Base-by-base conservation (phyloP, 2,113 vertebrate genomes). In the Albula glossodonta region DNA sequence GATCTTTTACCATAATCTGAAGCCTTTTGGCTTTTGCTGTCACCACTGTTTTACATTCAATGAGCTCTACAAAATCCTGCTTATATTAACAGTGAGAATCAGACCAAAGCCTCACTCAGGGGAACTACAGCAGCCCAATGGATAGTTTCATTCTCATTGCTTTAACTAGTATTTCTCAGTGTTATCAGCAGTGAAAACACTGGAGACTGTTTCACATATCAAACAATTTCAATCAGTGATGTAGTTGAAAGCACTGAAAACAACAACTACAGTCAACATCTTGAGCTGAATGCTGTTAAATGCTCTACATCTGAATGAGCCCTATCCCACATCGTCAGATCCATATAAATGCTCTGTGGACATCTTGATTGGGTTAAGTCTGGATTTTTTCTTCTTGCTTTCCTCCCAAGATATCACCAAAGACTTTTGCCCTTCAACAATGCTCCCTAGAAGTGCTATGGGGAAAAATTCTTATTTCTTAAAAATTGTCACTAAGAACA, bases 91-190 rank as follows among this genome's bases (percentile, higher is more conserved):
- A 78, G 74, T 31, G n/a, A 2, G 74, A 4, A 41, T n/a, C 11
- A 11, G 10, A 78, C 41, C 25, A 13, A 48, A 78, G 41, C 41
- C 41, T 41, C 17, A 78, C 77, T 48, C 77, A 7, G 70, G 70
- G 22, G 25, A 7, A 77, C n/a, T 12, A 13, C 57, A 11, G 11
- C 6, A 70, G 22, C 19, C 5, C 3, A 17, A 1, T 17, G 3
- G 22, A 70, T 2, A 12, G 19, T 70, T n/a, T 70, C 22, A 8
- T n/a, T 22, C 63, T 70, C 22, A n/a, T 15, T 87, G 90, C 88
- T 92, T 89, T 89, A 86, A 90, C 90, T 41, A 86, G 88, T 41
- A 78, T 90, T 89, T 89, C 60, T 60, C 11, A 15, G 56, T 15
- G 56, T 60, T 60, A 12, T 12, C 56, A 15, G 60, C 60, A 6